These are phyloP conservation scores for Brachyptera risi DNA, from an alignment of 2,888 invertebrate species.

Conservation along the genomic window DNA sequence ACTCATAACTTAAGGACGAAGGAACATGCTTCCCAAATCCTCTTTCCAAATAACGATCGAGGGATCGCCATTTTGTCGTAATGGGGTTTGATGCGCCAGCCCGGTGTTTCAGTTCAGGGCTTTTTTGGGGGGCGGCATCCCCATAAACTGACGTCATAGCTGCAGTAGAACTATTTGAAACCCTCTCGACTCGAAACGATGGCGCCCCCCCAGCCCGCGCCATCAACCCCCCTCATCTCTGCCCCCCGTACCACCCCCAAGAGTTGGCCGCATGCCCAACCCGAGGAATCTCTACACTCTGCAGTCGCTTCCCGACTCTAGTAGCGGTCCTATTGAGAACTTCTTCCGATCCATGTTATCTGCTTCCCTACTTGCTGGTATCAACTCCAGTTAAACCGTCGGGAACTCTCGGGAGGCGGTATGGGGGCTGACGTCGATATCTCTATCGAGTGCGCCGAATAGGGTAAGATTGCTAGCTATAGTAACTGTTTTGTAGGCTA, in stretches of 20 bases:
- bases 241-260: slow-evolving; percentile 22
- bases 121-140: slow-evolving; percentile 17
- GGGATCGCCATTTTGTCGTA: slow-evolving; percentile 18
- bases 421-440: slow-evolving; percentile 28
- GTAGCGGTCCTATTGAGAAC: slow-evolving; percentile 27
- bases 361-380: slow-evolving; percentile 1
- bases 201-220: slow-evolving; percentile 20
- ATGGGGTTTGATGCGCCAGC: slow-evolving; percentile 1
- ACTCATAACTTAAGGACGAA: no score
- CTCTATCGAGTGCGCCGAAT: no score
- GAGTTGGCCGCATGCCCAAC: slow-evolving; percentile 31
- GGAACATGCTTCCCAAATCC: background rate
- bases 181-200: slow-evolving; percentile 8
- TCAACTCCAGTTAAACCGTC: slow-evolving; percentile 8
- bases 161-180: slow-evolving; percentile 32
- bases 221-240: slow-evolving; percentile 13
- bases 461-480: no score
- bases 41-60: slow-evolving; percentile 15
- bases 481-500: no score
- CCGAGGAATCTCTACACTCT: slow-evolving; percentile 28
- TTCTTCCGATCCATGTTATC: slow-evolving; percentile 24
- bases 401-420: slow-evolving; percentile 15
- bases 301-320: slow-evolving; percentile 27
- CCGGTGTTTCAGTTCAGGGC: background rate
- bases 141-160: slow-evolving; percentile 27